Percentiles rank a stretch among this genome's conserved stretches.
Evolutionary conservation across 2,888 invertebrate genomes (phyloP).

Genomic region (Leptinotarsa peninsularis): DNA sequence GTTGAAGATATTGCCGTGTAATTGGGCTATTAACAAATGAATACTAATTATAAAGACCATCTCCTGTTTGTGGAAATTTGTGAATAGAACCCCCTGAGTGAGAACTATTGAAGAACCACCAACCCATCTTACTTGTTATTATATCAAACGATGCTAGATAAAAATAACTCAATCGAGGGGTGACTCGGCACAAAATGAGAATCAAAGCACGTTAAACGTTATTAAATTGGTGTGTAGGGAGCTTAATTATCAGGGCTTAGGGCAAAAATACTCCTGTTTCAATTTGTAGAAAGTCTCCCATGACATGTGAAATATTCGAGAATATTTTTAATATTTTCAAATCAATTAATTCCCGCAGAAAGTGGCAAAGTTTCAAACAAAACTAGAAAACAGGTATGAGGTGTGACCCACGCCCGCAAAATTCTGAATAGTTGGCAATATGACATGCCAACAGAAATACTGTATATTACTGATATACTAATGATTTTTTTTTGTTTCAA

Average conservation of each 20-base stretch:
- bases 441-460: too few relatives aligned
- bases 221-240: conserved; percentile 7
- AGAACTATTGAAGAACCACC: conserved; percentile 18
- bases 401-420: too few relatives aligned
- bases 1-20: conserved; percentile 30
- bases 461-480: too few relatives aligned
- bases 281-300: neutral
- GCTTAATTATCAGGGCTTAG: neutral
- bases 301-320: too few relatives aligned
- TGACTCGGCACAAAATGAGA: conserved; percentile 30
- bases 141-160: conserved; percentile 31
- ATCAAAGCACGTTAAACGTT: conserved; percentile 27
- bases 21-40: conserved; percentile 30
- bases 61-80: conserved; percentile 25
- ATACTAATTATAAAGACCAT: conserved; percentile 26
- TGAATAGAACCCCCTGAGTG: conserved; percentile 29
- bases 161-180: conserved; percentile 32
- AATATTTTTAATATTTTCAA: too few relatives aligned
- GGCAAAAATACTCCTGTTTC: neutral
- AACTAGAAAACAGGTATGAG: too few relatives aligned
- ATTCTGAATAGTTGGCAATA: too few relatives aligned
- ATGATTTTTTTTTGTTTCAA: too few relatives aligned
- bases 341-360: too few relatives aligned
- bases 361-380: too few relatives aligned
- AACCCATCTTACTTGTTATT: conserved; percentile 27